Percentiles rank a stretch among this genome's conserved stretches.
Evolutionary conservation across 2,113 vertebrate genomes (phyloP).

Genomic region (Butorides virescens): DNA sequence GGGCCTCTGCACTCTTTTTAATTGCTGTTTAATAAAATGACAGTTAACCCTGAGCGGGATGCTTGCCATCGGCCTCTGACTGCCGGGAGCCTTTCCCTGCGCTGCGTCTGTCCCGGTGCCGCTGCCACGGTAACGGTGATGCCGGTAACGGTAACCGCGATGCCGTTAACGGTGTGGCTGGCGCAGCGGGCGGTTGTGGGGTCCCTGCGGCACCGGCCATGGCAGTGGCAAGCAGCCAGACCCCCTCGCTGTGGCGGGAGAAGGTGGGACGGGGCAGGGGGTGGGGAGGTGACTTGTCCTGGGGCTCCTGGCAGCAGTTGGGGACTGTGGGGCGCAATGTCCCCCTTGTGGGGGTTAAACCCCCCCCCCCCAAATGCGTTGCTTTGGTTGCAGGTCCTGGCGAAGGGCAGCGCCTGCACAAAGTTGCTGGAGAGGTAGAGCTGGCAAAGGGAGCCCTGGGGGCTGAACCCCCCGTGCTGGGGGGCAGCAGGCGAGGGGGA

Average conservation of each 20-base stretch:
- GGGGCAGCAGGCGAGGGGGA: accelerated
- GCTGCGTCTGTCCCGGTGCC: accelerated
- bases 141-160: accelerated
- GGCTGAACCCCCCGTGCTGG: accelerated
- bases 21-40: constrained; percentile 62
- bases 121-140: accelerated
- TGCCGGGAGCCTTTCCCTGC: background rate
- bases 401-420: accelerated
- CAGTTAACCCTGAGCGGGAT: background rate
- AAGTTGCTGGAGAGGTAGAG: background rate
- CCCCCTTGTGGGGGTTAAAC: accelerated
- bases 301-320: background rate
- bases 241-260: accelerated
- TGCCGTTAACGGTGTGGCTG: accelerated
- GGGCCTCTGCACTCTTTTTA: constrained; percentile 27
- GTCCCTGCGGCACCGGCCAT: background rate
- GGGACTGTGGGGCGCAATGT: accelerated
- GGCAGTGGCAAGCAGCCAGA: background rate
- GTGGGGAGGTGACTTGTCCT: background rate
- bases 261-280: background rate
- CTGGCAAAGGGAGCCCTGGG: accelerated
- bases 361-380: accelerated
- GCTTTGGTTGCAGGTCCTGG: background rate
- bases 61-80: background rate
- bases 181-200: accelerated